Evolutionary conservation across 2,797 vertebrate species (phyloP), one percentile per base, ranked within the genome.

Genomic region (Pteronotus mesoamericanus): DNA sequence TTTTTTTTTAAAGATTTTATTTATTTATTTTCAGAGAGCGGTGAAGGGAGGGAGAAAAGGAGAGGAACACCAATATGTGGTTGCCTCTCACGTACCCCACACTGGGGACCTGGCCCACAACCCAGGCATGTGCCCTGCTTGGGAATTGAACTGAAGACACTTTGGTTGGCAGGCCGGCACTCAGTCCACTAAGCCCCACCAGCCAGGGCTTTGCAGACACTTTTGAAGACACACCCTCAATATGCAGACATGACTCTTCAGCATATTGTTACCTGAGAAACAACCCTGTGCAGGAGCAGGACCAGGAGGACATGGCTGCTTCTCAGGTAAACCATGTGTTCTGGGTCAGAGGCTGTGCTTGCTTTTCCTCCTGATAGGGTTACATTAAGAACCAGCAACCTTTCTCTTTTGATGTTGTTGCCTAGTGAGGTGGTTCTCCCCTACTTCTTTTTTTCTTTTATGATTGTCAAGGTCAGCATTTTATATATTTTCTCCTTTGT

Each of bases 261-360:
- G 29, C n/a, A 1, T 18, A 51, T 2, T 3, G 2, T 64, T 48
- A 8, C 42, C 21, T 53, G 44, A 78, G 12, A n/a, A n/a, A n/a
- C n/a, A n/a, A n/a, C n/a, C n/a, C n/a, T n/a, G n/a, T n/a, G n/a
- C n/a, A 11, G 3, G 24, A 39, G 26, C 46, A 26, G 48, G 9
- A 64, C 34, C 44, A 0, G 8, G 59, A 42, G 1, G 10, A 34
- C 6, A 55, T 9, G 37, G 48, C 61, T 44, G 9, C 34, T 11
- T 53, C 26, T 51, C 57, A 64, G 57, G 57, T 89, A 77, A 78
- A 11, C 8, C 26, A 29, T 21, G 18, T 51, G 26, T 55, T 48
- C 1, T 0, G 0, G 2, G 3, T 66, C 37, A 34, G 9, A 69
- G 61, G 75, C 37, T 55, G 6, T 51, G 26, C 34, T 2, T 5